Evolutionary conservation across 2,888 invertebrate species (phyloP).

Genomic region (Leuctra nigra): DNA sequence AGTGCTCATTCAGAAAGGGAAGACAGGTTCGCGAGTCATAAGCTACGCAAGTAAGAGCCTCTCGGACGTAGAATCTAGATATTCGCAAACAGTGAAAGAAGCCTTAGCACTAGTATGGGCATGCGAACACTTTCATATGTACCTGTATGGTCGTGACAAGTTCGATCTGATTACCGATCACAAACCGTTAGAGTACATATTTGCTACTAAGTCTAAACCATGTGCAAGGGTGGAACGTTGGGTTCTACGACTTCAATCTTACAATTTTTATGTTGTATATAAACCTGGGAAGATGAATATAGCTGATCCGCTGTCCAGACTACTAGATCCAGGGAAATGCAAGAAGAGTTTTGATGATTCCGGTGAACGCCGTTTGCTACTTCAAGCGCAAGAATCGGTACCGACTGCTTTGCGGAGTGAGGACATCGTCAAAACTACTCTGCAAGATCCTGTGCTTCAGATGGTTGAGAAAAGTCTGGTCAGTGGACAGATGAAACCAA

Average conservation of each 20-base stretch:
- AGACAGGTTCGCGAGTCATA: slow-evolving; percentile 34
- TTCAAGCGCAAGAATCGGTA: not conserved
- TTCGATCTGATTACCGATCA: slow-evolving; percentile 38
- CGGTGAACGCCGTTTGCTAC: not conserved
- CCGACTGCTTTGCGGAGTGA: not conserved
- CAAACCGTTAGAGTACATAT: slow-evolving; percentile 37
- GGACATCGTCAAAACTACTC: not conserved
- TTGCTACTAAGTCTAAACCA: slow-evolving; percentile 31
- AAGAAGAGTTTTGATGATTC: not conserved
- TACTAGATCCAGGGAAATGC: no score
- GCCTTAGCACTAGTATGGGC: slow-evolving; percentile 39
- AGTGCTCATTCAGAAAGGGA: slow-evolving; percentile 33
- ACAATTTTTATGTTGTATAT: slow-evolving; percentile 28
- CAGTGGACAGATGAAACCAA: no score
- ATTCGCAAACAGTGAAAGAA: slow-evolving; percentile 37
- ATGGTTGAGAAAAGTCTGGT: not conserved
- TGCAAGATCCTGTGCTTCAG: not conserved
- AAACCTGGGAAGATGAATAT: slow-evolving; percentile 32
- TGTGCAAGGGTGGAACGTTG: slow-evolving; percentile 30
- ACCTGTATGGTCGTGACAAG: slow-evolving; percentile 37
- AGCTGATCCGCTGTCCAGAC: no score
- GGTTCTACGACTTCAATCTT: slow-evolving; percentile 30
- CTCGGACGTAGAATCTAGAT: slow-evolving; percentile 37
- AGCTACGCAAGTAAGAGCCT: slow-evolving; percentile 38
- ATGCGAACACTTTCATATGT: slow-evolving; percentile 38